These are phyloP conservation scores for Neoscelio sp. DNA, from an alignment of 2,888 invertebrate genomes.

Conservation along the genomic window DNA sequence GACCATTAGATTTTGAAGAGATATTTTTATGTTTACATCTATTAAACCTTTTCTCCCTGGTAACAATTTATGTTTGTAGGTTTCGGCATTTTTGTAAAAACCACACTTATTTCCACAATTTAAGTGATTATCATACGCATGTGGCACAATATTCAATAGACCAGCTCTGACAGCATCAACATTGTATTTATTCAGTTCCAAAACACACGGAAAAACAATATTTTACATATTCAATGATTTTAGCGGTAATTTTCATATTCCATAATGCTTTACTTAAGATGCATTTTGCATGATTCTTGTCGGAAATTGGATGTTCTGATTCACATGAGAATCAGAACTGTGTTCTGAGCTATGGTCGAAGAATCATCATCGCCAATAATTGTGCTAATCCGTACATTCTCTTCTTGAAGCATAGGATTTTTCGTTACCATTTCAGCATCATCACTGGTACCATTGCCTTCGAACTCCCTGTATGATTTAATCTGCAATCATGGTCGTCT, in stretches of 20 bases:
- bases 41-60: conserved; percentile 14
- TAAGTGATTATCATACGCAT: conserved; percentile 21
- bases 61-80: conserved; percentile 12
- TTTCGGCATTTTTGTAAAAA: conserved; percentile 6
- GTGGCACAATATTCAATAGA: conserved; percentile 33
- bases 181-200: conserved; percentile 1
- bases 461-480: too few relatives aligned
- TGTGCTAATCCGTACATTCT: conserved; percentile 19
- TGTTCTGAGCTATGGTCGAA: conserved; percentile 15
- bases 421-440: conserved; percentile 24
- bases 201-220: not conserved
- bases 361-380: conserved; percentile 54
- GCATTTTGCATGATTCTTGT: conserved; percentile 25
- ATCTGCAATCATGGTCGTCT: too few relatives aligned
- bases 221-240: not conserved
- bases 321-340: conserved; percentile 28
- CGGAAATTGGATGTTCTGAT: conserved; percentile 53
- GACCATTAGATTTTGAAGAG: conserved; percentile 2
- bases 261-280: conserved; percentile 37
- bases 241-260: not conserved
- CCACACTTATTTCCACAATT: conserved; percentile 31
- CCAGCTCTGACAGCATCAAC: not conserved
- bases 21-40: not conserved
- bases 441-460: too few relatives aligned
- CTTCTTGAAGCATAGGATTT: conserved; percentile 23